Evolutionary conservation across 1,140 invertebrate genomes (phyloP).

Genomic region (Drosophila pachea): DNA sequence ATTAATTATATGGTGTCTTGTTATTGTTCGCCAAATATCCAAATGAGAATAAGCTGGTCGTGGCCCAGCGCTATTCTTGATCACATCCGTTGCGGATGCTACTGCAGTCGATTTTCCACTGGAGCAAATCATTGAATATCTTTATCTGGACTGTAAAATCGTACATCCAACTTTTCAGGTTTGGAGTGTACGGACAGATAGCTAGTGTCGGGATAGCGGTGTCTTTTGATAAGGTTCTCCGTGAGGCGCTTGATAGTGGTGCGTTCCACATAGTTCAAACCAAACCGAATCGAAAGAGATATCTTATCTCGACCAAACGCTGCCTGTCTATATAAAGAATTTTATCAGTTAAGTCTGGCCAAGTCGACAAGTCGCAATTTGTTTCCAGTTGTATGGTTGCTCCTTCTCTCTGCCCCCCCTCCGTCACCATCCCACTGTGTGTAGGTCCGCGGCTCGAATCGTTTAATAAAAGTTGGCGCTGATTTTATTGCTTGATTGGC

Average conservation of each 20-base stretch:
- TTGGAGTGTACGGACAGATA: too few species aligned
- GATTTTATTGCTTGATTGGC: constrained; percentile 22
- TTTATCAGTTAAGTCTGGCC: not conserved
- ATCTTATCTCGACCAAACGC: not conserved
- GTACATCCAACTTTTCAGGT: too few species aligned
- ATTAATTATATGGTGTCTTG: not conserved
- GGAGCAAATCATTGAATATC: too few species aligned
- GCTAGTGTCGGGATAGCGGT: too few species aligned
- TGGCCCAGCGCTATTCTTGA: not conserved
- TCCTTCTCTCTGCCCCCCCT: not conserved
- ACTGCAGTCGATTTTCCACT: too few species aligned
- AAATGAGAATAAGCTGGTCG: not conserved
- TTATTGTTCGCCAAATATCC: not conserved
- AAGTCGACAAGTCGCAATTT: constrained; percentile 1
- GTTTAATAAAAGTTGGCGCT: constrained; percentile 10
- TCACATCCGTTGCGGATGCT: too few species aligned
- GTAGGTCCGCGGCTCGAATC: not conserved
- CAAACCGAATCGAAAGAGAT: not conserved
- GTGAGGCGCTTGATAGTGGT: not conserved
- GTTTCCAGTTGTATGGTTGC: not conserved
- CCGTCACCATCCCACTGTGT: not conserved
- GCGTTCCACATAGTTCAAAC: not conserved
- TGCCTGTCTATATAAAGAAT: not conserved
- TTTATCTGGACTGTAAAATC: too few species aligned
- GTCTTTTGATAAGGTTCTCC: too few species aligned